phyloP scores from a whole-genome alignment of 2,797 vertebrate species.

The Coilia nasus region DNA sequence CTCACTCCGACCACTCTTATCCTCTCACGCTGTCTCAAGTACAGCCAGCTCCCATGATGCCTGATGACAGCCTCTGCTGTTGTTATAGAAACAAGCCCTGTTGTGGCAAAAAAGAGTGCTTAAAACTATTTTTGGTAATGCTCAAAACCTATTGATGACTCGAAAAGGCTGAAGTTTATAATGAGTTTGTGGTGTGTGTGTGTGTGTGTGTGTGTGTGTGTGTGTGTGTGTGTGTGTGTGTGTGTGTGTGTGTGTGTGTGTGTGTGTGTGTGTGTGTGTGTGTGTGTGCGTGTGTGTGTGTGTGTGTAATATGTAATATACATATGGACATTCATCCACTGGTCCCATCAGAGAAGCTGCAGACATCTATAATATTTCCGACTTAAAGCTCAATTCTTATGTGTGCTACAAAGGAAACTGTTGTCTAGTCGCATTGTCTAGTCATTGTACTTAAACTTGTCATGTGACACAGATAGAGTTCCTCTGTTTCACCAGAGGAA shows the following conservation, averaged over 20 bases:
- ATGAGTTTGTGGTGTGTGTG: slow-evolving; percentile 27
- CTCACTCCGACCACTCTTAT: background rate
- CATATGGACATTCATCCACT: background rate
- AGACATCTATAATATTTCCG: background rate
- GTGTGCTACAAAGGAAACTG: background rate
- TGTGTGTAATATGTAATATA: background rate
- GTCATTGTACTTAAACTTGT: background rate
- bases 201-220: slow-evolving; percentile 17
- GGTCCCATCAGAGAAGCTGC: background rate
- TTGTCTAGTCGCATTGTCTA: slow-evolving; percentile 10
- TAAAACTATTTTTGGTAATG: background rate
- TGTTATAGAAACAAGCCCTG: slow-evolving; percentile 23
- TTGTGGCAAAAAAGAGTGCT: background rate
- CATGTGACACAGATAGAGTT: slow-evolving; percentile 17
- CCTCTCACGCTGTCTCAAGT: slow-evolving; percentile 22
- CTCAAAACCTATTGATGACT: slow-evolving; percentile 36
- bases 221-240: slow-evolving; percentile 22
- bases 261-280: background rate
- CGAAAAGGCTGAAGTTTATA: slow-evolving; percentile 43
- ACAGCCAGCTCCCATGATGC: background rate
- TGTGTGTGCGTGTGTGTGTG: slow-evolving; percentile 21
- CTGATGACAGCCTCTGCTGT: background rate
- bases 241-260: slow-evolving; percentile 28
- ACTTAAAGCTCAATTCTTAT: background rate
- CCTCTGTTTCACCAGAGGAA: slow-evolving; percentile 21